Evolutionary conservation across 35 echinoderm and acorn worm genomes (phyloP).

Genomic region (Stichopus chloronotus): DNA sequence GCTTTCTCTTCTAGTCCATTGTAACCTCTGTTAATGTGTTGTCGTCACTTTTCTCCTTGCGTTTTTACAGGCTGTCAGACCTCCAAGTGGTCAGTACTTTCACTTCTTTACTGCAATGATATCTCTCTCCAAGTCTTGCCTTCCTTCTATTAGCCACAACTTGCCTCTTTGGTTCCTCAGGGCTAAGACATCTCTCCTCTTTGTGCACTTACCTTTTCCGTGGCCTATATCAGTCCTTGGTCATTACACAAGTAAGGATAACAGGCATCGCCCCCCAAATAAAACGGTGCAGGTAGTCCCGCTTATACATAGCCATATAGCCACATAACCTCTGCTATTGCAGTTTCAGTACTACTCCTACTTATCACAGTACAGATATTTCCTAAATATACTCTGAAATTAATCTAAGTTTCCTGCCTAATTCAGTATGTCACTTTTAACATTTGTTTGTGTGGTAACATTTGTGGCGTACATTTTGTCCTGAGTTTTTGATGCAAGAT

Average conservation of each 20-base stretch:
- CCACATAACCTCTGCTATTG: background rate
- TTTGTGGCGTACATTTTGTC: too few relatives aligned
- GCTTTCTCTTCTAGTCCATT: background rate
- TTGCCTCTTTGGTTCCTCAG: slow-evolving; percentile 50
- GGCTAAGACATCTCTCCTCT: slow-evolving; percentile 38
- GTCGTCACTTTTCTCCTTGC: slow-evolving; percentile 21
- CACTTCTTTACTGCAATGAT: slow-evolving; percentile 51
- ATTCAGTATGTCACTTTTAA: too few relatives aligned
- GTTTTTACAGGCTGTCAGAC: slow-evolving; percentile 56
- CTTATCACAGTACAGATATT: background rate
- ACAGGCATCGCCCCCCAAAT: background rate
- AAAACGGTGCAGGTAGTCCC: background rate
- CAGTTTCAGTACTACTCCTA: background rate
- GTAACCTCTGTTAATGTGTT: slow-evolving; percentile 31
- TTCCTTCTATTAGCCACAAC: slow-evolving; percentile 53
- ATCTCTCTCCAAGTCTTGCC: slow-evolving; percentile 33
- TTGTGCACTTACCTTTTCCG: slow-evolving; percentile 47
- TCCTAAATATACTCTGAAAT: too few relatives aligned
- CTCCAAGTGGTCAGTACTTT: slow-evolving; percentile 56
- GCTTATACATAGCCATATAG: background rate
- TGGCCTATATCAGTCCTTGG: slow-evolving; percentile 45
- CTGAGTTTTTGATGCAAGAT: too few relatives aligned
- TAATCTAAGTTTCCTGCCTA: too few relatives aligned
- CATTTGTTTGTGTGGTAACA: too few relatives aligned
- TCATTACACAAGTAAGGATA: slow-evolving; percentile 50